Evolutionary conservation across 2,113 vertebrate species (phyloP), one percentile per base, ranked within the genome.

Genomic region (Mionectes macconnelli): DNA sequence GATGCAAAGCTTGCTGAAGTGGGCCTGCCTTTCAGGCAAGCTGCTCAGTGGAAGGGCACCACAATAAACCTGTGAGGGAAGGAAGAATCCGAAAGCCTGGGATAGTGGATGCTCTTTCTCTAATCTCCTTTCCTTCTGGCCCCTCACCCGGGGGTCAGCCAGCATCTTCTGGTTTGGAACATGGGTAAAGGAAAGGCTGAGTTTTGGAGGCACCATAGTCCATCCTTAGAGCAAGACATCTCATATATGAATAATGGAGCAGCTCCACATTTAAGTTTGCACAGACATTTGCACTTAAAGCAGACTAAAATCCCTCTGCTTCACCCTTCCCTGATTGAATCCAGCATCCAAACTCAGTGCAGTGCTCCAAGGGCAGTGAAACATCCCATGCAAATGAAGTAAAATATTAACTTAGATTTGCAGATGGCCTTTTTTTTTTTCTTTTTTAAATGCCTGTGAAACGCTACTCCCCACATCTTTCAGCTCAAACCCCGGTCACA

Each of bases 221-320:
- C 75, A 44, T 27, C 52, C 77, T 73, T 35, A n/a, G 53, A 93
- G 59, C 37, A 39, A 94, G 52, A 49, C n/a, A 72, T 30, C 44
- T 64, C 37, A 21, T 15, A 16, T 3, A 70, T 59, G 70, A 94
- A 95, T 91, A 94, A 91, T 45, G 49, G 57, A 92, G 84, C 92
- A 96, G 72, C 44, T 91, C 67, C 49, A 6, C 19, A 11, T 30
- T 39, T 57, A 81, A 84, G 55, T 91, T 85, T 64, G 69, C 74
- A 72, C 70, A 91, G 78, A 86, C 79, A 86, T 93, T 93, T 88
- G 77, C 79, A 79, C 89, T 70, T 88, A 82, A 74, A 93, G 88
- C 69, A 73, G 76, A 14, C 47, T 72, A 64, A 89, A 80, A 79
- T 76, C 82, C 87, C 47, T 19, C 27, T 81, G 87, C 52, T 88